phyloP scores from a whole-genome alignment of 2,113 vertebrate genomes.

The Morone chrysops region DNA sequence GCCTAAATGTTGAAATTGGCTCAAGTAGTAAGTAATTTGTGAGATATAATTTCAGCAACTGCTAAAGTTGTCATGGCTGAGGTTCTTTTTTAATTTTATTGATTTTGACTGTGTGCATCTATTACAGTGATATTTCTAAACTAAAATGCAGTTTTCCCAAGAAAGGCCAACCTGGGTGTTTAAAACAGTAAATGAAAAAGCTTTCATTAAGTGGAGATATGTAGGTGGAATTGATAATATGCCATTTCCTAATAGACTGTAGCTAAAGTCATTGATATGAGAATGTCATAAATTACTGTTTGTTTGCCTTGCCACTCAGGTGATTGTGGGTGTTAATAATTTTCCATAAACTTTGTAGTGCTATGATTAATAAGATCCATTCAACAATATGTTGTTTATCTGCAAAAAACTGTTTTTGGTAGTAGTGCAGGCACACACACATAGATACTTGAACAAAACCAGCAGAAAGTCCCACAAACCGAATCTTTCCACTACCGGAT shows the following conservation, averaged over 20 bases:
- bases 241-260: background rate
- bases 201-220: slow-evolving; percentile 31
- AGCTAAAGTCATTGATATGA: slow-evolving; percentile 11
- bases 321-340: slow-evolving; percentile 1
- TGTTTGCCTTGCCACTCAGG: slow-evolving; percentile 2
- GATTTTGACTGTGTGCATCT: background rate
- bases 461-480: background rate
- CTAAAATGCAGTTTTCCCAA: slow-evolving; percentile 10
- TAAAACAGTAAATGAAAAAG: slow-evolving; percentile 1
- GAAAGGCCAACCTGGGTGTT: background rate
- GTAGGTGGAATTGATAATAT: slow-evolving; percentile 27
- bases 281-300: slow-evolving; percentile 19
- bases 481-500: background rate
- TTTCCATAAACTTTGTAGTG: background rate
- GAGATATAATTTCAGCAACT: background rate
- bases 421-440: background rate
- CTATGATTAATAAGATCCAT: background rate
- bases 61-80: background rate
- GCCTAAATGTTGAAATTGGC: slow-evolving; percentile 9
- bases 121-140: background rate
- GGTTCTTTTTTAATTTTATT: background rate
- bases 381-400: background rate
- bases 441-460: background rate
- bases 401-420: background rate
- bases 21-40: background rate